Percentiles rank a stretch among this genome's conserved stretches.
Conservation (phyloP, 92 coral and sea anemone genomes). For the Desmophyllum pertusum region DNA sequence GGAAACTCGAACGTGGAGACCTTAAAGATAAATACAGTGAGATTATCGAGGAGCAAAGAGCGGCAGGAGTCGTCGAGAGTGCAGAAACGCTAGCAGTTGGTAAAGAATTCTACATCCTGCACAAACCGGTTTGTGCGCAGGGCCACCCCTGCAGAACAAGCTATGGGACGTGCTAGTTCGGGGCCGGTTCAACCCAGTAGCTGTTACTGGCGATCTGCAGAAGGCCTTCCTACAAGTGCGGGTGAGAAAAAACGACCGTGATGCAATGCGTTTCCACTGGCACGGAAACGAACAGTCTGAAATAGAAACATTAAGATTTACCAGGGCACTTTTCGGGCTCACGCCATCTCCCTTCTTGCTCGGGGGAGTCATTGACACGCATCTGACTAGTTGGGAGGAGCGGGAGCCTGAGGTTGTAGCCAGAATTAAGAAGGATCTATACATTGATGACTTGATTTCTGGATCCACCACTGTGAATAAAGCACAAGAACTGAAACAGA, state of each 20-base stretch:
- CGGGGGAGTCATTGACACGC: constrained; percentile 43
- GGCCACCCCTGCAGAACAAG: constrained; percentile 55
- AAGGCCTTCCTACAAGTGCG: constrained; percentile 59
- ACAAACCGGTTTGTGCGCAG: constrained; percentile 53
- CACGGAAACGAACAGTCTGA: constrained; percentile 5
- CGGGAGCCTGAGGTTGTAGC: constrained; percentile 44
- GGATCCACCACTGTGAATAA: constrained; percentile 8
- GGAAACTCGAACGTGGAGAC: constrained; percentile 40
- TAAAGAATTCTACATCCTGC: constrained; percentile 58
- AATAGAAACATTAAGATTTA: constrained; percentile 42
- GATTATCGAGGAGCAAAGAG: constrained; percentile 50
- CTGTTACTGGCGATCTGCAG: constrained; percentile 39
- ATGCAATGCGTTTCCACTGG: constrained; percentile 46
- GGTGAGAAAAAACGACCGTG: constrained; percentile 27
- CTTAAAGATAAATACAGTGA: constrained; percentile 29
- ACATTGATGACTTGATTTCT: constrained; percentile 54
- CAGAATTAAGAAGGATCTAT: constrained; percentile 48
- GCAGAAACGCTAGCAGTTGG: constrained; percentile 22
- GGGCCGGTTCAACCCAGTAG: constrained; percentile 40
- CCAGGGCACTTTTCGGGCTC: constrained; percentile 45
- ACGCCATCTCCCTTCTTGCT: constrained; percentile 53
- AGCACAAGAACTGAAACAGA: no score
- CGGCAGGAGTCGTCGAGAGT: constrained; percentile 42
- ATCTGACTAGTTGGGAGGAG: constrained; percentile 38
- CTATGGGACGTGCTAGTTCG: constrained; percentile 49